Evolutionary conservation across 2,113 vertebrate species (phyloP).

Genomic region (Marmota monax): DNA sequence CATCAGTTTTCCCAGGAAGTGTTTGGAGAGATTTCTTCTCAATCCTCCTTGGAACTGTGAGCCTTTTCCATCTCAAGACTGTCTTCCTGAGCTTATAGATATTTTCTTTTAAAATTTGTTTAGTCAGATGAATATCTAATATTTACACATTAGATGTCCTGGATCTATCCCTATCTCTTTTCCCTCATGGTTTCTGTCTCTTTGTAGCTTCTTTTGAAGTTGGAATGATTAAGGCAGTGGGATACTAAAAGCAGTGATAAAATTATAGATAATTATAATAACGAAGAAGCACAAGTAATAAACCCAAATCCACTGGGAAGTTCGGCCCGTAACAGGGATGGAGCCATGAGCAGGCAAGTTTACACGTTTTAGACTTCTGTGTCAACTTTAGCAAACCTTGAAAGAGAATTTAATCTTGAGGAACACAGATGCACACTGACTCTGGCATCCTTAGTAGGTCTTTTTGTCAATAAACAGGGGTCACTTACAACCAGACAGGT

Average conservation of each 20-base stretch:
- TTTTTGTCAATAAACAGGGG: background rate
- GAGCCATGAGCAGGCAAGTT: background rate
- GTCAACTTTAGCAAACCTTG: background rate
- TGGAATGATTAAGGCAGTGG: constrained; percentile 42
- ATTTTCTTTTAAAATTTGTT: constrained; percentile 56
- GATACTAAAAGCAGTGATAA: background rate
- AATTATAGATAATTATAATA: constrained; percentile 1
- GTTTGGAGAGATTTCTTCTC: background rate
- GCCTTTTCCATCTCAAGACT: background rate
- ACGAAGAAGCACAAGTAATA: background rate
- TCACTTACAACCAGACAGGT: background rate
- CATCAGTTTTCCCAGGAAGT: background rate
- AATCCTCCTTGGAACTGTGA: background rate
- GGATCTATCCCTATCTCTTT: background rate
- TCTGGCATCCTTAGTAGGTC: background rate
- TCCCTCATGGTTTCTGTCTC: constrained; percentile 15
- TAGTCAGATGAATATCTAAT: background rate
- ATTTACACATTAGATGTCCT: constrained; percentile 1
- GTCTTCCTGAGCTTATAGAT: background rate
- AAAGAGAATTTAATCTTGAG: constrained; percentile 37
- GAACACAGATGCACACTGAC: background rate
- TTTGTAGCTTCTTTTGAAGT: constrained; percentile 60
- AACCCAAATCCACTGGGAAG: background rate
- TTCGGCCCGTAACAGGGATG: background rate
- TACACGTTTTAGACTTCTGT: background rate